Evolutionary conservation across 35 echinoderm and acorn worm species (phyloP).

Genomic region (Ophiothrix spiculata): DNA sequence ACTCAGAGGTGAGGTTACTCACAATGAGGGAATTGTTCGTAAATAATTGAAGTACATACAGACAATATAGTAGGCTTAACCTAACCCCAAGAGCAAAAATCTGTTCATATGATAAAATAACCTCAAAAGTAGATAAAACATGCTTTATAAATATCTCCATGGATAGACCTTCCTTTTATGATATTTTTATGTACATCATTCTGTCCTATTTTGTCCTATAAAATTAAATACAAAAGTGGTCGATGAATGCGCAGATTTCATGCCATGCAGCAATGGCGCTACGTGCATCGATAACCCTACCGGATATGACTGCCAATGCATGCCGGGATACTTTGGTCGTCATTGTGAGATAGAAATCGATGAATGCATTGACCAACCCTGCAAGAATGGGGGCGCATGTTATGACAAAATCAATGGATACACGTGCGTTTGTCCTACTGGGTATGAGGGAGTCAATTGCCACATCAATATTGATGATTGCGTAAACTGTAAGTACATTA

Average conservation of each 20-base stretch:
- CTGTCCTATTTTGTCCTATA: too few species aligned
- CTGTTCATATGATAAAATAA: too few species aligned
- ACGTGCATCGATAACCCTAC: constrained; percentile 27
- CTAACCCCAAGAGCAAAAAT: too few species aligned
- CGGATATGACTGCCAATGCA: constrained; percentile 43
- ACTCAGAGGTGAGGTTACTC: too few species aligned
- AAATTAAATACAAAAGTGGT: constrained; percentile 18
- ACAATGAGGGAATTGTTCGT: too few species aligned
- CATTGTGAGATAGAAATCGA: constrained; percentile 53
- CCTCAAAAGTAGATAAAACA: too few species aligned
- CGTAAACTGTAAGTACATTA: constrained; percentile 38
- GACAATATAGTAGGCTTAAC: too few species aligned
- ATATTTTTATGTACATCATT: too few species aligned
- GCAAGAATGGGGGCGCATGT: constrained; percentile 43
- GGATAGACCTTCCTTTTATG: too few species aligned
- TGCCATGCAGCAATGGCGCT: constrained; percentile 10
- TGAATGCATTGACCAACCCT: constrained; percentile 51
- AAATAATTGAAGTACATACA: too few species aligned
- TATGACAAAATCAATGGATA: constrained; percentile 38
- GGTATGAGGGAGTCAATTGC: constrained; percentile 42
- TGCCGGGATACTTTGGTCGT: constrained; percentile 27
- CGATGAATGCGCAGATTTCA: constrained; percentile 33
- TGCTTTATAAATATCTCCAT: too few species aligned
- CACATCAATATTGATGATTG: constrained; percentile 63
- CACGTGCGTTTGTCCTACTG: constrained; percentile 38